Conservation (phyloP, 1,140 invertebrate species). For the Apocrypta bakeri region DNA sequence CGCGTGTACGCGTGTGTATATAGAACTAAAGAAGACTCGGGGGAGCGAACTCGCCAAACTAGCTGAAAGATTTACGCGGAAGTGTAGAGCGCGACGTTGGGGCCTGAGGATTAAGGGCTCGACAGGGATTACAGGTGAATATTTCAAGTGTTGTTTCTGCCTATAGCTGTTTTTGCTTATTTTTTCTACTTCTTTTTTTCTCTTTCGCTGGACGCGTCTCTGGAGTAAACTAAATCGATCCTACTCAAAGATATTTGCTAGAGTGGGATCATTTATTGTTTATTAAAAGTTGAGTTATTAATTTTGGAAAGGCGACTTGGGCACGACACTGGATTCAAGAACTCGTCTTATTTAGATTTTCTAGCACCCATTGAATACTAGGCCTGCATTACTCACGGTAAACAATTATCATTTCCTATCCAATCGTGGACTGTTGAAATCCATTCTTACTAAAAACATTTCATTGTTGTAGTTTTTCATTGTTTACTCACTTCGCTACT, state of each 20-base stretch:
- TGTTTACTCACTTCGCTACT: too few relatives aligned
- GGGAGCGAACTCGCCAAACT: constrained; percentile 33
- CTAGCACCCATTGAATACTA: too few relatives aligned
- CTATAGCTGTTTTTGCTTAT: not conserved
- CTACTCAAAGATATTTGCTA: not conserved
- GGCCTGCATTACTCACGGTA: too few relatives aligned
- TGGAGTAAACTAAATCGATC: constrained; percentile 5
- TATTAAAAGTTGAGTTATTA: too few relatives aligned
- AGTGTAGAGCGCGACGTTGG: constrained; percentile 13
- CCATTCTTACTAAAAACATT: too few relatives aligned
- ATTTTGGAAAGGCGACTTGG: too few relatives aligned
- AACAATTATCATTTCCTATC: too few relatives aligned
- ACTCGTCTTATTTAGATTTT: too few relatives aligned
- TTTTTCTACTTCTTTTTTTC: too few relatives aligned
- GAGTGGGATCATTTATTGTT: not conserved
- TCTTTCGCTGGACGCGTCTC: not conserved
- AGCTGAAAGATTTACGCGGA: constrained; percentile 41
- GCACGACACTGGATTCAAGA: too few relatives aligned
- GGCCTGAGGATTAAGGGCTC: constrained; percentile 41
- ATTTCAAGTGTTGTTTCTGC: constrained; percentile 12
- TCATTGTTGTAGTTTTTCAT: too few relatives aligned
- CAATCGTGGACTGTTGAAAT: too few relatives aligned
- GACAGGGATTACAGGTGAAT: constrained; percentile 48
- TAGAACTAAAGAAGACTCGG: constrained; percentile 31
- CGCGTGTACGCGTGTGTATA: not conserved